Percentiles rank a stretch among this genome's conserved stretches.
phyloP scores from a whole-genome alignment of 2,888 invertebrate genomes.

The Philopedon plagiatum region DNA sequence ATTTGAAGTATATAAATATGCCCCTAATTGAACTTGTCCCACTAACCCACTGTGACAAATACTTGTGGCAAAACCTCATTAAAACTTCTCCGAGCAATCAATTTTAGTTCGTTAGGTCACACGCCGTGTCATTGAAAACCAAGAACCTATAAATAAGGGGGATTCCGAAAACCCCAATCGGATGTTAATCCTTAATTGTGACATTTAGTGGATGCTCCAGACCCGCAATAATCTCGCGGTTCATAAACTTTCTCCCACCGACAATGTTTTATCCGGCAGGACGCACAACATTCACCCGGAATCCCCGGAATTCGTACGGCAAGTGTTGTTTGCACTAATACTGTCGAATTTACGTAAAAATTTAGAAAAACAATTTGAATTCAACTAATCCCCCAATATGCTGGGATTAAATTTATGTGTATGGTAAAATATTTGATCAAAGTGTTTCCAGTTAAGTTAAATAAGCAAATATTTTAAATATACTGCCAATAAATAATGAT shows the following conservation, averaged over 20 bases:
- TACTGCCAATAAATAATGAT: too few relatives aligned
- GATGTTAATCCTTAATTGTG: constrained; percentile 3
- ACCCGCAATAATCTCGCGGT: not conserved
- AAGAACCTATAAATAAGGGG: constrained; percentile 9
- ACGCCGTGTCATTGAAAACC: not conserved
- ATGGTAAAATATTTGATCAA: too few relatives aligned
- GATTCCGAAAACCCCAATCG: not conserved
- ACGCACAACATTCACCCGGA: not conserved
- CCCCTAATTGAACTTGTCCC: not conserved
- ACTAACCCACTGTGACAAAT: not conserved
- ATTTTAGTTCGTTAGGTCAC: not conserved
- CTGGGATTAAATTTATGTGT: too few relatives aligned
- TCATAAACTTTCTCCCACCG: not conserved
- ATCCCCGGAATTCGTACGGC: not conserved
- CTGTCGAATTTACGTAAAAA: too few relatives aligned
- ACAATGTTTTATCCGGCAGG: not conserved
- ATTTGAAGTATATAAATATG: not conserved
- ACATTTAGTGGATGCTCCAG: not conserved
- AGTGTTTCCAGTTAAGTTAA: too few relatives aligned
- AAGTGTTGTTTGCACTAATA: too few relatives aligned
- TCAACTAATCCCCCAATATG: too few relatives aligned
- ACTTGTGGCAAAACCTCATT: not conserved
- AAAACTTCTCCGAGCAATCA: not conserved
- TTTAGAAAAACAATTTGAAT: too few relatives aligned
- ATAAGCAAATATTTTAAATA: too few relatives aligned